Percentiles rank a stretch among this genome's conserved stretches.
These are phyloP conservation scores for Mesochorus sp. DNA, from an alignment of 2,888 invertebrate species.

Conservation along the genomic window DNA sequence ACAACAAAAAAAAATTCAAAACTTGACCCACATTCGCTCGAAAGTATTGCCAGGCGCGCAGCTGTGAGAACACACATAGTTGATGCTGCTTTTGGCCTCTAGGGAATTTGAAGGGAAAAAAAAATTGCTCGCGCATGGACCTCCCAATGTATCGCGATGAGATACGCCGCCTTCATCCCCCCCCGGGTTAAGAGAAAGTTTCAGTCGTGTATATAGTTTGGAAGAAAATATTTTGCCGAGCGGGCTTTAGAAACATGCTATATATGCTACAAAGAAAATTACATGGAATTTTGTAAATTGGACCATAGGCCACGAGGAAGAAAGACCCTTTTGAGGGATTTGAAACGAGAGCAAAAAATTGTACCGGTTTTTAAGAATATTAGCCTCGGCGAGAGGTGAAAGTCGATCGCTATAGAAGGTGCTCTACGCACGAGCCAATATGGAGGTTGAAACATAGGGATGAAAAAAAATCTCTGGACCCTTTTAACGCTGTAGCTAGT, in stretches of 20 bases:
- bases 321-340: conserved; percentile 15
- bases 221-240: conserved; percentile 43
- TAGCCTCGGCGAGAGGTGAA: conserved; percentile 49
- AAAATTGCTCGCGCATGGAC: conserved; percentile 13
- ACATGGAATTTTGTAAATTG: conserved; percentile 59
- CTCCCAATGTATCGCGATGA: conserved; percentile 32
- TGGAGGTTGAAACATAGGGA: conserved; percentile 20
- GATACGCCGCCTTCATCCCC: conserved; percentile 24
- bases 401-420: conserved; percentile 49
- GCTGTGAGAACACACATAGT: conserved; percentile 28
- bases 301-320: conserved; percentile 27
- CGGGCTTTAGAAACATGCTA: background rate
- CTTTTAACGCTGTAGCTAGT: conserved; percentile 37
- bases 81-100: conserved; percentile 9
- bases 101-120: conserved; percentile 36
- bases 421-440: background rate
- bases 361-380: conserved; percentile 47
- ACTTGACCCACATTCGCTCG: conserved; percentile 56
- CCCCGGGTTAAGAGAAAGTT: conserved; percentile 54
- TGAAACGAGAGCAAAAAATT: conserved; percentile 37
- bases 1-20: conserved; percentile 38
- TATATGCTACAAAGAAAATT: conserved; percentile 27
- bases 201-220: background rate
- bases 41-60: background rate
- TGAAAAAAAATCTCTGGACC: conserved; percentile 52